Evolutionary conservation across 2,888 invertebrate species (phyloP).

Genomic region (Embidobia sp.): DNA sequence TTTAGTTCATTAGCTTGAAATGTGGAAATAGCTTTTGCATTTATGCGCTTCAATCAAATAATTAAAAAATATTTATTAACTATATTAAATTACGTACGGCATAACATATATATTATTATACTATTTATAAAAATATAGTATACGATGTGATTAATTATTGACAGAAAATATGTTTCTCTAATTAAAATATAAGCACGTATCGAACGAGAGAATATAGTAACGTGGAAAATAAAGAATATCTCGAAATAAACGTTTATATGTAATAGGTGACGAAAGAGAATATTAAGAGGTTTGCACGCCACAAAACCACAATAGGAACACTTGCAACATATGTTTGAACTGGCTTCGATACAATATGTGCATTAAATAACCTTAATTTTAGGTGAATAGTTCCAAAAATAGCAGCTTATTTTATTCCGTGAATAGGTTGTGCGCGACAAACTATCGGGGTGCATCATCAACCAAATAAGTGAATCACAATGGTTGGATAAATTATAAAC

Average conservation of each 20-base stretch:
- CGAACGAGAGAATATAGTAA: no score
- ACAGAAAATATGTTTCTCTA: no score
- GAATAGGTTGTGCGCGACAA: slow-evolving; percentile 1
- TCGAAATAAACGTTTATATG: no score
- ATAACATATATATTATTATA: no score
- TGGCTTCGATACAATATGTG: slow-evolving; percentile 35
- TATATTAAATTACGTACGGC: no score
- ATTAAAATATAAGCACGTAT: no score
- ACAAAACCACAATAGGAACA: slow-evolving; percentile 37
- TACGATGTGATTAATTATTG: no score
- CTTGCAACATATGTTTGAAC: slow-evolving; percentile 45
- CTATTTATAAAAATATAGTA: no score
- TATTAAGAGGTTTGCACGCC: slow-evolving; percentile 41
- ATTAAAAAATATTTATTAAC: no score
- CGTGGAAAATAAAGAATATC: no score
- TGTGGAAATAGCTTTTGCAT: not conserved
- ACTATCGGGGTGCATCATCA: slow-evolving; percentile 10
- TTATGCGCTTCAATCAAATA: no score
- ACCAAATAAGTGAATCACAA: slow-evolving; percentile 7
- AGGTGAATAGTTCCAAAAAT: slow-evolving; percentile 26
- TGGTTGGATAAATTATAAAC: slow-evolving; percentile 5
- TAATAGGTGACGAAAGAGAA: slow-evolving; percentile 18
- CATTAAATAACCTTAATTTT: slow-evolving; percentile 50
- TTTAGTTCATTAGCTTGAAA: slow-evolving; percentile 11
- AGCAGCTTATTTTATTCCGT: slow-evolving; percentile 13